A percentile compares a stretch with the other conserved stretches of the same genome.
These are phyloP conservation scores for Jaculus jaculus DNA, from an alignment of 2,113 vertebrate species.

Conservation along the genomic window DNA sequence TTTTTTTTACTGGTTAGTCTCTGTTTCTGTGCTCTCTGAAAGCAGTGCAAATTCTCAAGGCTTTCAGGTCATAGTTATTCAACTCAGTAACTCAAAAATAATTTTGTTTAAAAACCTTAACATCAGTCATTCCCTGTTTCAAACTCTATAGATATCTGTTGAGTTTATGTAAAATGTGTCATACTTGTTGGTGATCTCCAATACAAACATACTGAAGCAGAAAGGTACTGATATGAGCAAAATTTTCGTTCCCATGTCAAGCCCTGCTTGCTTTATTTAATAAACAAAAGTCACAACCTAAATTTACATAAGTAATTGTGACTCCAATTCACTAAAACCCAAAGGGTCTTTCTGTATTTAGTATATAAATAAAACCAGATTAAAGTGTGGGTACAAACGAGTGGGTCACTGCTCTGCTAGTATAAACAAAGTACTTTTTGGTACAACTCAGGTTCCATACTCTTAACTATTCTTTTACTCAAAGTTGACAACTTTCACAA, in stretches of 20 bases:
- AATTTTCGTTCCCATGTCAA: background rate
- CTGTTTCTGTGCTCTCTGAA: constrained; percentile 36
- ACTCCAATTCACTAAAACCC: background rate
- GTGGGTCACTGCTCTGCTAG: background rate
- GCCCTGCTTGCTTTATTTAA: background rate
- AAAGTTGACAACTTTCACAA: background rate
- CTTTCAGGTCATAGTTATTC: constrained; percentile 37
- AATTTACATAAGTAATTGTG: constrained; percentile 3
- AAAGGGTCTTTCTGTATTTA: background rate
- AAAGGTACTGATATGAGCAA: background rate
- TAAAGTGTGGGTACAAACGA: background rate
- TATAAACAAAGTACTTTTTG: background rate
- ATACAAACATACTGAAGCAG: background rate
- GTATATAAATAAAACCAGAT: background rate
- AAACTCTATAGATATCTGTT: background rate
- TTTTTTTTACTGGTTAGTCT: background rate
- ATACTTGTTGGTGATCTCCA: background rate
- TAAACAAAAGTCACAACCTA: background rate
- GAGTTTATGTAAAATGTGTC: constrained; percentile 27
- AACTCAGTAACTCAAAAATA: background rate
- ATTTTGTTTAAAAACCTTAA: background rate
- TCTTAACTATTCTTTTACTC: background rate
- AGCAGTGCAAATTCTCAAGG: background rate
- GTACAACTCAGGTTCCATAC: background rate
- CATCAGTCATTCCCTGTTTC: background rate